Percentiles rank a stretch among this genome's conserved stretches.
Conservation (phyloP, 2,113 vertebrate species). For the Aptenodytes patagonicus region DNA sequence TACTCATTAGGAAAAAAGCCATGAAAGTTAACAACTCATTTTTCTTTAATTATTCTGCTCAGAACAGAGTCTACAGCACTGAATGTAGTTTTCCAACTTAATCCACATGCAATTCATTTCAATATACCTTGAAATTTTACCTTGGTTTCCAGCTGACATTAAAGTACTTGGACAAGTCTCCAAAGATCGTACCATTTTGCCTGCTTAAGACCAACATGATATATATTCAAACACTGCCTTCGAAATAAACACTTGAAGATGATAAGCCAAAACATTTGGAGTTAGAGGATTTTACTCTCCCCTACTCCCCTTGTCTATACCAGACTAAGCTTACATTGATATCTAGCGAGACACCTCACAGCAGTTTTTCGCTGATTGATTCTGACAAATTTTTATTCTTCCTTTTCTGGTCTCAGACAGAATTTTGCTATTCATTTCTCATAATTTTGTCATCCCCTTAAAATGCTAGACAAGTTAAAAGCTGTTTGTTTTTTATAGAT, state of each 20-base stretch:
- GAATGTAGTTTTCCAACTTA: not conserved
- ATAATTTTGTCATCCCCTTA: not conserved
- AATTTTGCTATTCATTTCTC: not conserved
- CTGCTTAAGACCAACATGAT: not conserved
- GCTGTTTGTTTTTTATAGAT: not conserved
- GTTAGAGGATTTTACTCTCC: not conserved
- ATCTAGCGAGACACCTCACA: not conserved
- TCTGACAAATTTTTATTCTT: constrained; percentile 21
- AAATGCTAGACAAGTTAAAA: not conserved
- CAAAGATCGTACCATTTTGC: not conserved
- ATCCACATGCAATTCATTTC: not conserved
- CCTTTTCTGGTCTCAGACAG: not conserved
- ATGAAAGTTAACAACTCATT: not conserved
- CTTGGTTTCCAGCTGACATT: not conserved
- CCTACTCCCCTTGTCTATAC: not conserved
- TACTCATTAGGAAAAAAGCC: not conserved
- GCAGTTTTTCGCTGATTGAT: not conserved
- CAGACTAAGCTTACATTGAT: not conserved
- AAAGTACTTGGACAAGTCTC: not conserved
- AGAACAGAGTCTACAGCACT: not conserved
- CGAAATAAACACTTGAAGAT: not conserved
- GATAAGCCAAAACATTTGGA: not conserved
- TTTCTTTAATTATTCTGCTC: not conserved
- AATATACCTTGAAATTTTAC: not conserved
- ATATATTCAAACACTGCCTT: not conserved